A percentile compares a stretch with the other conserved stretches of the same genome.
phyloP scores from a whole-genome alignment of 2,113 vertebrate genomes.

The Corydoras maculifer region DNA sequence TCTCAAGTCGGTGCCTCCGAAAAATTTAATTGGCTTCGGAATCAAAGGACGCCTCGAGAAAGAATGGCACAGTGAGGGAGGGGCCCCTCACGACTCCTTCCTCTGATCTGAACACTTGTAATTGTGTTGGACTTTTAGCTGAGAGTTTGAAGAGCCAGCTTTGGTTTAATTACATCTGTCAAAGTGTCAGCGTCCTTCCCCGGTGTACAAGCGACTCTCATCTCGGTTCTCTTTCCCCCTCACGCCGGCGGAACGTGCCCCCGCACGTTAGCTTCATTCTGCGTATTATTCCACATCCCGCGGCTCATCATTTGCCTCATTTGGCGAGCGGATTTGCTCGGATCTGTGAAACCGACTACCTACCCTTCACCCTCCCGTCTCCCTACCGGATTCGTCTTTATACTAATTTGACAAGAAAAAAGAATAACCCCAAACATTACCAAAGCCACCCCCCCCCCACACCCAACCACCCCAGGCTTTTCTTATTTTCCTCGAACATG shows the following conservation, averaged over 20 bases:
- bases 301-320: constrained; percentile 48
- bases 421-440: constrained; percentile 8
- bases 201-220: constrained; percentile 25
- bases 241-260: constrained; percentile 1
- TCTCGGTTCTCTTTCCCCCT: constrained; percentile 14
- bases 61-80: constrained; percentile 17
- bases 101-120: constrained; percentile 55
- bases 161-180: constrained; percentile 50
- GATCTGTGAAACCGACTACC: constrained; percentile 21
- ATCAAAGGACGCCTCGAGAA: constrained; percentile 45
- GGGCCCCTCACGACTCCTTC: constrained; percentile 35
- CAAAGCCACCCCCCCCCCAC: background rate
- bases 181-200: constrained; percentile 41
- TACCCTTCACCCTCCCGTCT: background rate
- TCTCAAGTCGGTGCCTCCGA: constrained; percentile 34
- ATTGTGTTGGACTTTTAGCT: constrained; percentile 53
- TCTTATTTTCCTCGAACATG: constrained; percentile 18
- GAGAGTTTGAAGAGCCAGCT: constrained; percentile 42
- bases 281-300: constrained; percentile 46
- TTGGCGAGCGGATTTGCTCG: constrained; percentile 39
- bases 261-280: constrained; percentile 30
- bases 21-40: constrained; percentile 57
- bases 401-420: constrained; percentile 9
- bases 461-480: background rate
- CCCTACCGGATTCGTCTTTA: constrained; percentile 15